phyloP scores from a whole-genome alignment of 1,140 invertebrate genomes.

The Drosophila arizonae region DNA sequence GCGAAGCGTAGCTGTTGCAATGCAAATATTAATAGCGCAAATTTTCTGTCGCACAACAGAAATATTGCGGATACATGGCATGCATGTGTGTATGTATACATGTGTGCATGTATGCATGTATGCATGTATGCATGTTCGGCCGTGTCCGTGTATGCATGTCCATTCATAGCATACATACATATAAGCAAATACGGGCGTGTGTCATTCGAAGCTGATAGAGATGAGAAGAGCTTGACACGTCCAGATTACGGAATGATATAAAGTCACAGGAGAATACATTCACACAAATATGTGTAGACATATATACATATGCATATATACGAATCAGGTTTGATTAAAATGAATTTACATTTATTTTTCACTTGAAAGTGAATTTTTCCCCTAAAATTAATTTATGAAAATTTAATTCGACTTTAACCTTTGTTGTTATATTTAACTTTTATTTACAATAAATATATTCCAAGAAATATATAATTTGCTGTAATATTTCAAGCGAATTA shows the following conservation, averaged over 20 bases:
- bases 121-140: slow-evolving; percentile 3
- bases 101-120: slow-evolving; percentile 15
- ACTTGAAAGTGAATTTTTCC: too few relatives aligned
- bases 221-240: slow-evolving; percentile 3
- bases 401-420: too few relatives aligned
- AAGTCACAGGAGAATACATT: not conserved
- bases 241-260: not conserved
- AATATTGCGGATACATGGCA: slow-evolving; percentile 44
- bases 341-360: too few relatives aligned
- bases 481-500: too few relatives aligned
- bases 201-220: slow-evolving; percentile 29
- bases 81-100: slow-evolving; percentile 22
- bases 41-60: slow-evolving; percentile 70
- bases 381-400: too few relatives aligned
- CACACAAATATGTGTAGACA: not conserved
- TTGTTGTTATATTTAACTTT: too few relatives aligned
- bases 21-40: slow-evolving; percentile 79
- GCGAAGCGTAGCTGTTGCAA: slow-evolving; percentile 60
- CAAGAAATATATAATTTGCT: too few relatives aligned
- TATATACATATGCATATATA: too few relatives aligned
- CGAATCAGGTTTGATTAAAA: too few relatives aligned
- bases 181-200: slow-evolving; percentile 22
- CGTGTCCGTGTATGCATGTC: slow-evolving; percentile 14
- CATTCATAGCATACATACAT: not conserved
- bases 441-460: too few relatives aligned